phyloP scores from a whole-genome alignment of 2,797 vertebrate species.

The Cyclura pinguis region DNA sequence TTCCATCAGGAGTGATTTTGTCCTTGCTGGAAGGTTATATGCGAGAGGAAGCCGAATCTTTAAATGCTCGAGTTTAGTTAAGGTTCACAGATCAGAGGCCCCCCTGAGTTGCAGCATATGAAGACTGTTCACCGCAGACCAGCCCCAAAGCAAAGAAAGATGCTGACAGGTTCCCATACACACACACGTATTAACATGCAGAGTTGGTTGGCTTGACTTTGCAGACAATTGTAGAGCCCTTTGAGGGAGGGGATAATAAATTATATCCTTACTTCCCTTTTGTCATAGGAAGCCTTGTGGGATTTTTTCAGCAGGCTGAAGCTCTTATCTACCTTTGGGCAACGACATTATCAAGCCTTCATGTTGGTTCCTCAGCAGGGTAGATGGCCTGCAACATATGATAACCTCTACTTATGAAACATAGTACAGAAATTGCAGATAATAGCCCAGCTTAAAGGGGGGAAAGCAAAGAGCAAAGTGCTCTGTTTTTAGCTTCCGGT shows the following conservation, averaged over 20 bases:
- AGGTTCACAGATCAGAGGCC: slow-evolving; percentile 50
- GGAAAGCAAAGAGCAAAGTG: slow-evolving; percentile 71
- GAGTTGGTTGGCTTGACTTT: slow-evolving; percentile 62
- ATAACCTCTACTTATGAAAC: slow-evolving; percentile 82
- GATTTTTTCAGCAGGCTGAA: slow-evolving; percentile 74
- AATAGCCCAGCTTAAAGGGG: slow-evolving; percentile 73
- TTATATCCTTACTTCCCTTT: slow-evolving; percentile 73
- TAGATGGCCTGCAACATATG: slow-evolving; percentile 77
- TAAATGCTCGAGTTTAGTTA: slow-evolving; percentile 52
- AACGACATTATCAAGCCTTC: slow-evolving; percentile 75
- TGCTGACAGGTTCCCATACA: slow-evolving; percentile 25
- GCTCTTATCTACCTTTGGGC: slow-evolving; percentile 79
- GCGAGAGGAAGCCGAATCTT: neutral
- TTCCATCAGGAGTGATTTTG: slow-evolving; percentile 45
- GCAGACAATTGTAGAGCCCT: slow-evolving; percentile 62
- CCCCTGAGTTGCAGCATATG: neutral
- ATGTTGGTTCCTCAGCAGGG: slow-evolving; percentile 78
- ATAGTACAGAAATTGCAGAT: slow-evolving; percentile 77
- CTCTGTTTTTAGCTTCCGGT: slow-evolving; percentile 48
- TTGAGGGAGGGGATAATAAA: slow-evolving; percentile 72
- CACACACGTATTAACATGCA: slow-evolving; percentile 34
- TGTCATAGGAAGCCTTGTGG: slow-evolving; percentile 74
- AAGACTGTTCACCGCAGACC: slow-evolving; percentile 33
- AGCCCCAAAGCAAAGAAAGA: slow-evolving; percentile 46
- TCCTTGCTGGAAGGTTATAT: slow-evolving; percentile 5